Evolutionary conservation across 2,888 invertebrate species (phyloP).

Genomic region (Morpho achilles): DNA sequence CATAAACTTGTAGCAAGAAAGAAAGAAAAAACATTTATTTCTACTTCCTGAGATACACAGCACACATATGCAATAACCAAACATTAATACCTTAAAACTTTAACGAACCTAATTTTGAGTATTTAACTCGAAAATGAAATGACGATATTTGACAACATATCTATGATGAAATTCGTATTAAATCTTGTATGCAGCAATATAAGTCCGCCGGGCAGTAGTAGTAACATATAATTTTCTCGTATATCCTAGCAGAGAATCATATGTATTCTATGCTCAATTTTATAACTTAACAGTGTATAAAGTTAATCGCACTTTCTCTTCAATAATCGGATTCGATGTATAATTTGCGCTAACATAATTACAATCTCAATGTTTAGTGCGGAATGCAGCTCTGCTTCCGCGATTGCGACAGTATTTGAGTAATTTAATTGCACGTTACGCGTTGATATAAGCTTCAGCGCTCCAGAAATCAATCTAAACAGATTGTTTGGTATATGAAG

Average conservation of each 20-base stretch:
- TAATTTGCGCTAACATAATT: conserved; percentile 24
- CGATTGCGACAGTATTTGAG: conserved; percentile 25
- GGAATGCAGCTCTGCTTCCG: conserved; percentile 28
- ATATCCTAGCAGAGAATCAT: background rate
- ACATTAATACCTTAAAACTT: too few species aligned
- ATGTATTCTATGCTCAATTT: background rate
- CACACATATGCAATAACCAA: too few species aligned
- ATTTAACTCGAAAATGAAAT: too few species aligned
- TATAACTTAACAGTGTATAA: background rate
- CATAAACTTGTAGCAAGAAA: too few species aligned
- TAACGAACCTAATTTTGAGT: too few species aligned
- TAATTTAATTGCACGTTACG: conserved; percentile 22
- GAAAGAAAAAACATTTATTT: too few species aligned
- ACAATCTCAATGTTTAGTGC: conserved; percentile 20
- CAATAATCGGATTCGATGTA: conserved; percentile 22
- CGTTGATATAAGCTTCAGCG: background rate
- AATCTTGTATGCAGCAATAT: too few species aligned
- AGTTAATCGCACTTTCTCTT: conserved; percentile 19
- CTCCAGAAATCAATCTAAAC: background rate
- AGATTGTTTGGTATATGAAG: background rate
- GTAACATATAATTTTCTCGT: too few species aligned
- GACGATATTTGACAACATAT: too few species aligned
- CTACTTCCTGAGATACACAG: too few species aligned
- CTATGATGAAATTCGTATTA: too few species aligned
- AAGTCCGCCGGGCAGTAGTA: too few species aligned